Base-by-base conservation (phyloP, 2,888 invertebrate species). In the Pterobdella sp. region DNA sequence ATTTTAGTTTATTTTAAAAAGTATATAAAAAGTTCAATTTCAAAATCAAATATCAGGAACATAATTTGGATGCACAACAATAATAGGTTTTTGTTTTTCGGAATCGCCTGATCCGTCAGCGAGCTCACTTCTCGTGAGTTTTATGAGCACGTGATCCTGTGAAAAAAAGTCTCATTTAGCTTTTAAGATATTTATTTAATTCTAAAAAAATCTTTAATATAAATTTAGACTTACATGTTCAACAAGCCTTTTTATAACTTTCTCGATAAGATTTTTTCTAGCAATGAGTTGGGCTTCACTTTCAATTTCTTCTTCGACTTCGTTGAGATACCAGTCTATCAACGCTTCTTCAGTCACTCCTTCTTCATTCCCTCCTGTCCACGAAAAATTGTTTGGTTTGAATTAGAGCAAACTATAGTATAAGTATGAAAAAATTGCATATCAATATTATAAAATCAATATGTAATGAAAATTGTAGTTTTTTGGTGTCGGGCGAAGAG, bases 51-150 rank as follows among this genome's bases (percentile, higher is more conserved):
- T 85, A 77, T 93, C 92, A 66, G 93, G 87, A 67, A 92, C 88
- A 82, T 94, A 97, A 85, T 96, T 95, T 0, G 97, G 97, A 87
- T 98, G 96, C 0, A 96, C 95, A 26, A 96, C 92, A 3, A 97
- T 84, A 63, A 92, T 83, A 0, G 94, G 93, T 84, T 94, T 91
- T 42, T 90, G 89, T 73, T 83, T 83, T 52, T 88, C 86, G 26
- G 79, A 79, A 0, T 86, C 82, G n/a, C 86, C 85, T 31, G 85
- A 85, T 86, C 7, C 86, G 80, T 49, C 86, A 84, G 79, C 88
- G 84, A 72, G 87, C 85, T 75, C 85, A 22, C 87, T 88, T 29
- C 87, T 86, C 0, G 88, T 88, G 68, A 93, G 84, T 0, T 91
- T 88, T 79, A 93, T 91, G 79, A 93, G 88, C 68, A 92, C 89